Conservation (phyloP, 1,140 invertebrate genomes). For the Zaprionus tsacasi region DNA sequence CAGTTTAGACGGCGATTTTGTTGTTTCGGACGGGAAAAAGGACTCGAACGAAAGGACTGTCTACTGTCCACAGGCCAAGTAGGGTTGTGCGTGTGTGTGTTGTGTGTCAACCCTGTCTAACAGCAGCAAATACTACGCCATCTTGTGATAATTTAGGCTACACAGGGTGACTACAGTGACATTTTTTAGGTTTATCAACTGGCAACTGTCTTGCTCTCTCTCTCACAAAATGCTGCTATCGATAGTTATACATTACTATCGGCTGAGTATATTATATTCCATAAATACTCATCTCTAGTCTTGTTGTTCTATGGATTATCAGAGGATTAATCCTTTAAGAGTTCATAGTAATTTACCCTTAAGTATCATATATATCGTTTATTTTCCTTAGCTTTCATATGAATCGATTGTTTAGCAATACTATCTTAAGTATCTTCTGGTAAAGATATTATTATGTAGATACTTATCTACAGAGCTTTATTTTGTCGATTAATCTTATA, state of each 20-base stretch:
- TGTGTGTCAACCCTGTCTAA: not conserved
- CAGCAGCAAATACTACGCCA: not conserved
- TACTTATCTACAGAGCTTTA: too few species aligned
- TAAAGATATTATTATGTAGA: not conserved
- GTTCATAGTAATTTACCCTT: too few species aligned
- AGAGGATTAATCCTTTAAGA: too few species aligned
- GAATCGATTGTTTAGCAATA: not conserved
- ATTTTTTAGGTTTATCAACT: not conserved
- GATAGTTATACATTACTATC: too few species aligned
- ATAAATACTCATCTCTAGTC: too few species aligned
- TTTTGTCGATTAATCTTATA: too few species aligned
- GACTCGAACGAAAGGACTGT: not conserved
- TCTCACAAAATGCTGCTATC: too few species aligned
- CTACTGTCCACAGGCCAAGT: not conserved
- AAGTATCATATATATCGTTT: too few species aligned
- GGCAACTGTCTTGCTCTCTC: too few species aligned
- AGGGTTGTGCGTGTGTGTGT: not conserved
- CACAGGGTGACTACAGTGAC: not conserved
- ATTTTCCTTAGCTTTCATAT: too few species aligned
- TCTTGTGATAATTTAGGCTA: not conserved
- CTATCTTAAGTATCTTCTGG: not conserved
- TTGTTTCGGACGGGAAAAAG: not conserved
- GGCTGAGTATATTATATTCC: too few species aligned
- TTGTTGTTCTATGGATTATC: too few species aligned
- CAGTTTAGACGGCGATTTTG: slow-evolving; percentile 35